These are phyloP conservation scores for Drosophila watanabei DNA, from an alignment of 1,140 invertebrate species.

Conservation along the genomic window DNA sequence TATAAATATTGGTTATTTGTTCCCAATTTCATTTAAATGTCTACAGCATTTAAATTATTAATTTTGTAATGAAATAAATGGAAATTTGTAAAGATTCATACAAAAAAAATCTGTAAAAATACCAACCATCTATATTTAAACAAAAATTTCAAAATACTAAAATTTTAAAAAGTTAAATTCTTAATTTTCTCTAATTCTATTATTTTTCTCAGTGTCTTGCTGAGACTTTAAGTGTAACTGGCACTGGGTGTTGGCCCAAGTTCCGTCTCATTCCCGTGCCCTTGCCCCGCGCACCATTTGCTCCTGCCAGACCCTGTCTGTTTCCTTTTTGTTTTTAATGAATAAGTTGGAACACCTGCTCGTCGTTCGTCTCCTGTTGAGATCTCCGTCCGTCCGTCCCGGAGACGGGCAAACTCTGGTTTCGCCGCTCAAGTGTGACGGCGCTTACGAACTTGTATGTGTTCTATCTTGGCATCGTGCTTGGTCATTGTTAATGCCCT, in stretches of 20 bases:
- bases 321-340: constrained; percentile 79
- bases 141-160: background rate
- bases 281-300: constrained; percentile 1
- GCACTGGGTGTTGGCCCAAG: constrained; percentile 46
- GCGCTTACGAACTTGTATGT: constrained; percentile 47
- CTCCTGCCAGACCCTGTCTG: constrained; percentile 45
- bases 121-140: background rate
- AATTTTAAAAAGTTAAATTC: background rate
- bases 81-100: background rate
- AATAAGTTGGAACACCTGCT: constrained; percentile 81
- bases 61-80: background rate
- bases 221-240: constrained; percentile 7
- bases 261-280: constrained; percentile 9
- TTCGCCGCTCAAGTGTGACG: constrained; percentile 64
- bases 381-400: constrained; percentile 38
- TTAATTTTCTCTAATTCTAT: no score
- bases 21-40: background rate
- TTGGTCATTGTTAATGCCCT: constrained; percentile 58
- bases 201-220: constrained; percentile 1
- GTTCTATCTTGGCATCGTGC: constrained; percentile 64
- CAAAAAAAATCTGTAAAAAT: background rate
- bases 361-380: constrained; percentile 59
- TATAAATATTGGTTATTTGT: background rate
- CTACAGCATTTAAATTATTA: background rate
- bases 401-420: constrained; percentile 33